Percentiles rank a stretch among this genome's conserved stretches.
phyloP scores from a whole-genome alignment of 2,797 vertebrate genomes.

The Manis pentadactyla region DNA sequence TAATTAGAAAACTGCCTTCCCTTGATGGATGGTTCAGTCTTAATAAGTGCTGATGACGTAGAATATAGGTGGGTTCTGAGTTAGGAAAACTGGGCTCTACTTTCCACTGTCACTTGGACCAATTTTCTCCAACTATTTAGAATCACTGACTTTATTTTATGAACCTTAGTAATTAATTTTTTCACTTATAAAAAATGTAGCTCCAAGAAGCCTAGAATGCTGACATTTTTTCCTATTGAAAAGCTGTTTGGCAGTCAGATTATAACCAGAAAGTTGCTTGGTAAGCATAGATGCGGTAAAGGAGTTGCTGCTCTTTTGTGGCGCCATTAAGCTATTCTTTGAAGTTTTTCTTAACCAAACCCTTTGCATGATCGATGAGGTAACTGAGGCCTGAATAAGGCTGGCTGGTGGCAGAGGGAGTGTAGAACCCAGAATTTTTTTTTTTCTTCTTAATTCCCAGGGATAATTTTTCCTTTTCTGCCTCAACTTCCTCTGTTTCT shows the following conservation, averaged over 20 bases:
- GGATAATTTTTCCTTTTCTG: neutral
- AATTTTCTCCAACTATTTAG: neutral
- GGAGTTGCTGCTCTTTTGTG: neutral
- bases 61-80: neutral
- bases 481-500: neutral
- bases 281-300: neutral
- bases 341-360: neutral
- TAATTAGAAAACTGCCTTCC: conserved; percentile 7
- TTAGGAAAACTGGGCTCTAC: neutral
- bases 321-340: neutral
- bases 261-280: neutral
- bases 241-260: conserved; percentile 14
- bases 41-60: neutral
- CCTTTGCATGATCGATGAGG: neutral
- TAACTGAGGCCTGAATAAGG: conserved; percentile 14
- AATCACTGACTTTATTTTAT: neutral
- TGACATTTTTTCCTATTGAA: neutral
- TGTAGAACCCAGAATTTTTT: neutral
- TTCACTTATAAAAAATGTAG: neutral
- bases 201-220: neutral
- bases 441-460: neutral
- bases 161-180: neutral
- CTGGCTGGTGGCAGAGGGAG: neutral
- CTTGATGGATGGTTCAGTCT: neutral
- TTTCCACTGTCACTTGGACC: neutral